Base-by-base conservation (phyloP, 2,113 vertebrate genomes). In the Perognathus longimembris region DNA sequence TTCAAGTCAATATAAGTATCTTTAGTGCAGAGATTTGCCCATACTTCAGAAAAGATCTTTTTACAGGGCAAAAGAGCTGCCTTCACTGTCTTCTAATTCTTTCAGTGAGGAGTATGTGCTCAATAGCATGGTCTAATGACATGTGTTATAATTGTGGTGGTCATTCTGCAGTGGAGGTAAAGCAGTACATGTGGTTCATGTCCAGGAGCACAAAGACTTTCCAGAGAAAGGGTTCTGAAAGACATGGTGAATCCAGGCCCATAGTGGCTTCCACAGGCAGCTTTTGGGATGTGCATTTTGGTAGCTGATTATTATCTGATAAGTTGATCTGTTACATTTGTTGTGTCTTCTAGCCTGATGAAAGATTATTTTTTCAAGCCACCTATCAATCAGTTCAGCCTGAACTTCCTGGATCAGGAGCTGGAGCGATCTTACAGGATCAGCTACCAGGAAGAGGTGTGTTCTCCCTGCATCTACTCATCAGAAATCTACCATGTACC, bases 351-450 rank as follows among this genome's bases (percentile, higher is more conserved):
- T 84, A 99, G 99, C 97, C 97, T 99, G 97, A 99, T 99, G 99
- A 99, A 99, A 95, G 99, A 99, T 95, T 99, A 99, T 97, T 99
- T 99, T 98, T 99, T 99, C 97, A 99, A 99, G 91, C 99, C 99
- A 0, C 99, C 99, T 32, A 99, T 99, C 96, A 99, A 99, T 98
- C 99, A 99, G 95, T 97, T 99, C 97, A 99, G 99, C 98, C 98
- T 99, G 94, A 99, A 99, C 97, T 99, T 99, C 98, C 97, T 99
- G 96, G 98, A 99, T 91, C 98, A 96, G 80, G 98, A 98, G 69
- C 96, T 99, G 96, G 99, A 99, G 96, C 98, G 97, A 90, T 83
- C 98, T 61, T 99, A 99, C 95, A 98, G 99, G 95, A 98, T 93
- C 30, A 99, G 99, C 98, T 99, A 99, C 97, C 99, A 99, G 95